These are phyloP conservation scores for Nomia melanderi DNA, from an alignment of 1,140 invertebrate species.

Conservation along the genomic window DNA sequence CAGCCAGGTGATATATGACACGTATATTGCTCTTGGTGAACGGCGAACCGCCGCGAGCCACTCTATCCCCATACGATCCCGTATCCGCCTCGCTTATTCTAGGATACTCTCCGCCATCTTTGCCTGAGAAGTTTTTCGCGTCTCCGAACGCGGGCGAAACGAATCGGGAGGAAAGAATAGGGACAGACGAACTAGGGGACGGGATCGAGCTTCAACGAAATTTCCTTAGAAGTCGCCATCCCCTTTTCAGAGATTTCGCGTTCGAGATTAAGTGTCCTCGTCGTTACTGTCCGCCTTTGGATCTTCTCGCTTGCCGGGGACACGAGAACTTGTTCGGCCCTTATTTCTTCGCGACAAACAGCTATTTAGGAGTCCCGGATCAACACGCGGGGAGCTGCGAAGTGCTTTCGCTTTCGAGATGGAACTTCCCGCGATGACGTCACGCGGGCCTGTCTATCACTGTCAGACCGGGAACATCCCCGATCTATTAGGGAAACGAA, in stretches of 20 bases:
- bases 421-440: conserved; percentile 31
- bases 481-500: conserved; percentile 7
- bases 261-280: conserved; percentile 1
- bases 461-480: conserved; percentile 50
- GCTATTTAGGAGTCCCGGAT: not conserved
- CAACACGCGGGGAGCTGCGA: conserved; percentile 15
- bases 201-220: not conserved
- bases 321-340: not conserved
- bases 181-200: not conserved
- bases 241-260: not conserved
- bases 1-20: conserved; percentile 70
- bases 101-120: conserved; percentile 8
- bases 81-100: conserved; percentile 58
- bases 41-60: conserved; percentile 54
- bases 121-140: not conserved
- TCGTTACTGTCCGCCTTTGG: not conserved
- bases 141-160: not conserved
- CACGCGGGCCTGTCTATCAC: conserved; percentile 59
- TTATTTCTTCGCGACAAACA: not conserved
- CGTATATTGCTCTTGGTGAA: conserved; percentile 66
- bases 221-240: not conserved
- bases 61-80: conserved; percentile 60
- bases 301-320: not conserved
- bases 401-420: conserved; percentile 38
- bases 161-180: not conserved